A percentile compares a stretch with the other conserved stretches of the same genome.
These are phyloP conservation scores for Channa striata DNA, from an alignment of 2,797 vertebrate species.

Conservation along the genomic window DNA sequence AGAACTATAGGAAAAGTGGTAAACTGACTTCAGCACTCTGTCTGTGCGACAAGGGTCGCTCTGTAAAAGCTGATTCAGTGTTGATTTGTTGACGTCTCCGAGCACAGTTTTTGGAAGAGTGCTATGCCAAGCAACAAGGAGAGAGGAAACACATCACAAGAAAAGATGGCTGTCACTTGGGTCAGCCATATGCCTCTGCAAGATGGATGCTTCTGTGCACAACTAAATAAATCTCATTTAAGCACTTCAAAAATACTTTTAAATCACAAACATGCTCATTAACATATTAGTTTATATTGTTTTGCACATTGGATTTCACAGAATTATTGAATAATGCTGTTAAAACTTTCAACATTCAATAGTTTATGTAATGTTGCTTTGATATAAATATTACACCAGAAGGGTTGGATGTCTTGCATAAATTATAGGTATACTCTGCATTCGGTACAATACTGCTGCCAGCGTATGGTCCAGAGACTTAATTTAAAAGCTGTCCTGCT, in stretches of 20 bases:
- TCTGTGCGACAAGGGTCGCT: constrained; percentile 41
- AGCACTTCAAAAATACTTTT: background rate
- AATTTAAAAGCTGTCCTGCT: constrained; percentile 46
- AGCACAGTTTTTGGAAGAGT: constrained; percentile 39
- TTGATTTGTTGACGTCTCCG: constrained; percentile 61
- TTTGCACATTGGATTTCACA: constrained; percentile 2
- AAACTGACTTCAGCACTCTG: constrained; percentile 38
- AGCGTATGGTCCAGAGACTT: constrained; percentile 39
- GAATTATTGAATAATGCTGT: constrained; percentile 6
- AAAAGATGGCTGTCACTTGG: constrained; percentile 56
- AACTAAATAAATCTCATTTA: constrained; percentile 48
- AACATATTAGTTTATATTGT: background rate
- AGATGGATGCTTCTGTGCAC: constrained; percentile 38
- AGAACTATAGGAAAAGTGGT: constrained; percentile 37
- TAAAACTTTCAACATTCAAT: constrained; percentile 17
- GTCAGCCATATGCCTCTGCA: constrained; percentile 69
- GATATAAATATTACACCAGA: constrained; percentile 32
- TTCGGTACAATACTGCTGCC: constrained; percentile 32
- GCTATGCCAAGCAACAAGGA: constrained; percentile 62
- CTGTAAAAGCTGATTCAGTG: constrained; percentile 33
- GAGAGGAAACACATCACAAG: constrained; percentile 56
- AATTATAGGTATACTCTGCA: constrained; percentile 27
- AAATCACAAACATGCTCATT: background rate
- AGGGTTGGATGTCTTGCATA: constrained; percentile 6
- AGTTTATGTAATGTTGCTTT: constrained; percentile 36